Percentiles rank a stretch among this genome's conserved stretches.
Conservation (phyloP, 2,888 invertebrate genomes). For the Eupithecia insigniata region DNA sequence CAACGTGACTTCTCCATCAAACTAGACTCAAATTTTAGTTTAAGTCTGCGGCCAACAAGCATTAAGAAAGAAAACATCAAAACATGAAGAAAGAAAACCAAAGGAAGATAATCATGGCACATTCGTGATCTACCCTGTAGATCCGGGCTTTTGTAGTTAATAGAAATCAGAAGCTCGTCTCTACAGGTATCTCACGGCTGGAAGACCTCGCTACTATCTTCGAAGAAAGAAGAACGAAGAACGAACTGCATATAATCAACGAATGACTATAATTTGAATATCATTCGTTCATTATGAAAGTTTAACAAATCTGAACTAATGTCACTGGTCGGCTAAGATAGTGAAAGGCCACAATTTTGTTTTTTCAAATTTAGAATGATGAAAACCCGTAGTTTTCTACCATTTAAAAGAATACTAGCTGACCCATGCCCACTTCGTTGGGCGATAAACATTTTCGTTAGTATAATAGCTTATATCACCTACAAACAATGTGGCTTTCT, state of each 20-base stretch:
- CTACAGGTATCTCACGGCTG: slow-evolving; percentile 99
- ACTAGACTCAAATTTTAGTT: not conserved
- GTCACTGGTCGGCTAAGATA: not conserved
- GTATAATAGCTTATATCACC: too few species aligned
- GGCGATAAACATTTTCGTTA: too few species aligned
- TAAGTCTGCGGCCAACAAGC: not conserved
- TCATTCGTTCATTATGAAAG: not conserved
- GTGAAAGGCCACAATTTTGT: not conserved
- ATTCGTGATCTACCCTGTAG: slow-evolving; percentile 99
- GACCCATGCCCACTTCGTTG: too few species aligned
- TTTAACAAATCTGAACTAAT: not conserved
- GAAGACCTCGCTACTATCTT: slow-evolving; percentile 89
- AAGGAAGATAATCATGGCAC: slow-evolving; percentile 85
- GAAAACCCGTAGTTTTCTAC: not conserved
- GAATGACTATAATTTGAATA: not conserved
- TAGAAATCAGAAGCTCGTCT: slow-evolving; percentile 98
- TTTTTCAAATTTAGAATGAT: not conserved
- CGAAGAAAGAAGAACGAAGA: slow-evolving; percentile 31
- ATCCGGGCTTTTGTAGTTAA: slow-evolving; percentile 99
- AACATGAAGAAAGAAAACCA: slow-evolving; percentile 40
- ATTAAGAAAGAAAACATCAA: not conserved
- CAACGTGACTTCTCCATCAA: not conserved
- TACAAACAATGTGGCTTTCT: too few species aligned
- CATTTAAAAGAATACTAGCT: too few species aligned
- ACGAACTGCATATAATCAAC: not conserved